A percentile compares a stretch with the other conserved stretches of the same genome.
These are phyloP conservation scores for Heliothis subflexa DNA, from an alignment of 1,140 invertebrate genomes.

Conservation along the genomic window DNA sequence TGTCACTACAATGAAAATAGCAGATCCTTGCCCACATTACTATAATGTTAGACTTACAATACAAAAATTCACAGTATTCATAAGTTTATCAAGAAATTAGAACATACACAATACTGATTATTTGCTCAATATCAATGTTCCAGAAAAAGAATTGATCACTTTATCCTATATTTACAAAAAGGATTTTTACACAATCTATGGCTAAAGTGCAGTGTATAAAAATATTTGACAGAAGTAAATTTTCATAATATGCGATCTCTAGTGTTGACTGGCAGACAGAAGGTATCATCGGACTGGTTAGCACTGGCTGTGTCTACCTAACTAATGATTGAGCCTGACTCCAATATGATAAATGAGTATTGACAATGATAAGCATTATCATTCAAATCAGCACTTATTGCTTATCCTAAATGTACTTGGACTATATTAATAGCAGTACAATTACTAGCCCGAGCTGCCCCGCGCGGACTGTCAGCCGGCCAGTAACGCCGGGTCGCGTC, in stretches of 20 bases:
- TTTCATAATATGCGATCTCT: conserved; percentile 55
- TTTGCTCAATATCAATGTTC: conserved; percentile 47
- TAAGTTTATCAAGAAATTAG: conserved; percentile 33
- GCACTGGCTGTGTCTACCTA: conserved; percentile 45
- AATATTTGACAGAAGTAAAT: conserved; percentile 54
- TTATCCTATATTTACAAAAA: conserved; percentile 61
- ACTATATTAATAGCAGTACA: conserved; percentile 51
- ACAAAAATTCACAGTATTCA: conserved; percentile 40
- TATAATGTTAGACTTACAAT: conserved; percentile 30
- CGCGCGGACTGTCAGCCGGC: neutral
- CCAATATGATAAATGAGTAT: conserved; percentile 77
- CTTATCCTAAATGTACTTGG: conserved; percentile 78
- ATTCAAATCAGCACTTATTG: conserved; percentile 74
- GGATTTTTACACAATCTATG: conserved; percentile 54
- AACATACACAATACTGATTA: conserved; percentile 50
- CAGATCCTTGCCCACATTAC: conserved; percentile 30
- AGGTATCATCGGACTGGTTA: conserved; percentile 38
- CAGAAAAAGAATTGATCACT: conserved; percentile 46
- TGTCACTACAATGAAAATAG: conserved; percentile 51
- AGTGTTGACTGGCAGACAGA: conserved; percentile 67
- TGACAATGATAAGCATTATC: conserved; percentile 76
- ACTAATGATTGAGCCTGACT: conserved; percentile 59
- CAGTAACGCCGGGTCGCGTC: conserved; percentile 23
- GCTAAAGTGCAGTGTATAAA: conserved; percentile 56
- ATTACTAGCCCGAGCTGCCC: conserved; percentile 30